phyloP scores from a whole-genome alignment of 2,113 vertebrate genomes.

The Hemicordylus capensis region DNA sequence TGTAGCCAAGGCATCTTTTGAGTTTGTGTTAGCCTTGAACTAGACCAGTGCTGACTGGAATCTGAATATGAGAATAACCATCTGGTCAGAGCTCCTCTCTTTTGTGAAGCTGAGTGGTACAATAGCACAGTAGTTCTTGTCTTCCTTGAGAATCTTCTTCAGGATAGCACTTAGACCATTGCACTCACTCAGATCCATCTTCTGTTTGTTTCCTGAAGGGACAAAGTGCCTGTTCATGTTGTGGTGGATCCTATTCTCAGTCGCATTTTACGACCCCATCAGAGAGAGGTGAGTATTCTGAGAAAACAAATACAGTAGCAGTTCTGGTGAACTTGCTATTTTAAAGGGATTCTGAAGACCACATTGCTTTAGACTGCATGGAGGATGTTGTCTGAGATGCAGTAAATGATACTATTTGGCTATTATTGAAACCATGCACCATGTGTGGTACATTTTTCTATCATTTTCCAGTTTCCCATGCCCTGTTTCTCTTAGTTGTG shows the following conservation, averaged over 20 bases:
- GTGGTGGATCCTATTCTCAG: slow-evolving; percentile 95
- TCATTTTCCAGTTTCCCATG: neutral
- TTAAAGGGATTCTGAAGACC: neutral
- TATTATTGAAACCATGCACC: neutral
- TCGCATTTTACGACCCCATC: slow-evolving; percentile 92
- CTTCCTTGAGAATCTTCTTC: neutral
- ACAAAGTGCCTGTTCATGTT: slow-evolving; percentile 92
- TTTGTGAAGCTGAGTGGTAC: neutral
- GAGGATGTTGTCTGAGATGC: neutral
- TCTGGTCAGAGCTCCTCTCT: neutral
- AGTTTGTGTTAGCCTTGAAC: neutral
- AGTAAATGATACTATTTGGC: neutral
- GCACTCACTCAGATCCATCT: neutral
- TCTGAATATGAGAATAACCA: neutral
- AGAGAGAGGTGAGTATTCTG: slow-evolving; percentile 88
- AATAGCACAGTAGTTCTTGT: neutral
- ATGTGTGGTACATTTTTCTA: neutral
- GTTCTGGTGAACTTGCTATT: neutral
- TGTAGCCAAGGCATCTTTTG: neutral
- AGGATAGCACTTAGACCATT: neutral
- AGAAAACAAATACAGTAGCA: neutral
- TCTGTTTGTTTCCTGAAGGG: slow-evolving; percentile 72
- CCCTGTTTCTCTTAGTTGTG: neutral
- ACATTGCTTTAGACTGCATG: neutral
- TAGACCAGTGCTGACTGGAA: neutral